Evolutionary conservation across 2,113 vertebrate species (phyloP).

Genomic region (Scopus umbretta): DNA sequence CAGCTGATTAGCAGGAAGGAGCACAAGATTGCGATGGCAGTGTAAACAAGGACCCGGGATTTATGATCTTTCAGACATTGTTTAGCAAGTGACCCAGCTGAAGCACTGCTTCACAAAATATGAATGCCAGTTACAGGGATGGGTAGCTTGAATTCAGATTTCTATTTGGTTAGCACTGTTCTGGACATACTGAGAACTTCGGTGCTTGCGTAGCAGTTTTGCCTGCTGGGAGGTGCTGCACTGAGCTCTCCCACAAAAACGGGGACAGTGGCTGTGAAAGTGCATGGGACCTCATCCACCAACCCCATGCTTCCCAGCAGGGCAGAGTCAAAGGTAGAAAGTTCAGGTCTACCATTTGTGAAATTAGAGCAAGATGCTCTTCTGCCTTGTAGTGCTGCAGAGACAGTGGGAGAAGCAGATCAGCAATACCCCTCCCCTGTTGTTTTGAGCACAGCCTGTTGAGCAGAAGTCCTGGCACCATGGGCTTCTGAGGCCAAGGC

Average conservation of each 20-base stretch:
- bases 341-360: background rate
- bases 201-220: background rate
- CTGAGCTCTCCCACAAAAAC: background rate
- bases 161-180: background rate
- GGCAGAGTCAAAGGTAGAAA: background rate
- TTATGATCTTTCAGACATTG: background rate
- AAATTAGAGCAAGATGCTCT: background rate
- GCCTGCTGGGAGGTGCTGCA: background rate
- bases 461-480: rapidly evolving
- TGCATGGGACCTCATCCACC: background rate
- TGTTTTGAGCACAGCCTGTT: background rate
- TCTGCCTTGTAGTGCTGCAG: background rate
- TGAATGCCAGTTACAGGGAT: background rate
- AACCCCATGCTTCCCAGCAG: background rate
- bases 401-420: background rate
- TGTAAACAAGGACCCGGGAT: background rate
- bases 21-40: background rate
- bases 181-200: background rate
- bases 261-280: background rate
- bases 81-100: background rate
- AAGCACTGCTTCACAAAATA: background rate
- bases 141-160: background rate
- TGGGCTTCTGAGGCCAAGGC: background rate
- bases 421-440: background rate
- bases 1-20: background rate